Evolutionary conservation across 2,888 invertebrate species (phyloP).

Genomic region (Drosophila maculinotata): DNA sequence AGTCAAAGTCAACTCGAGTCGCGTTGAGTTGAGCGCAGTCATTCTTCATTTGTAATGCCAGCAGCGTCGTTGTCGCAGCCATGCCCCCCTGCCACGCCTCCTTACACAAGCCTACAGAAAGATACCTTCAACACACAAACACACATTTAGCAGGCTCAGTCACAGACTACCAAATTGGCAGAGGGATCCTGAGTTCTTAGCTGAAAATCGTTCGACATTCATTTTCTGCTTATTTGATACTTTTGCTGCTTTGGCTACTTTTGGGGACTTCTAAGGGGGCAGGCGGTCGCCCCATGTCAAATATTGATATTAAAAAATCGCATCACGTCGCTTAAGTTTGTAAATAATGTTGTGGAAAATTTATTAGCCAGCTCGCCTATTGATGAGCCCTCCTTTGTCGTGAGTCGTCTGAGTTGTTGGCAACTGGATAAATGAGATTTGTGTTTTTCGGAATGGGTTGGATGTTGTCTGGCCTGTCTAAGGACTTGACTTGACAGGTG

Average conservation of each 20-base stretch:
- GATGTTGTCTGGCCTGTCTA: slow-evolving; percentile 39
- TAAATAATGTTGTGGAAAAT: slow-evolving; percentile 81
- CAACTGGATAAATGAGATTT: slow-evolving; percentile 71
- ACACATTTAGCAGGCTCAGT: slow-evolving; percentile 17
- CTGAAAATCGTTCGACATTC: slow-evolving; percentile 73
- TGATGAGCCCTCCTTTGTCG: slow-evolving; percentile 35
- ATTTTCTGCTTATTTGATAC: slow-evolving; percentile 77
- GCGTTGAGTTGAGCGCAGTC: slow-evolving; percentile 46
- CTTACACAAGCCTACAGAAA: slow-evolving; percentile 26
- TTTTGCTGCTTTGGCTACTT: slow-evolving; percentile 39
- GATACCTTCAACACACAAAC: slow-evolving; percentile 15
- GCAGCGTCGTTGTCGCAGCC: slow-evolving; percentile 53
- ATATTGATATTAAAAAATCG: slow-evolving; percentile 81
- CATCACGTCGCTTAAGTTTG: slow-evolving; percentile 80
- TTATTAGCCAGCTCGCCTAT: slow-evolving; percentile 59
- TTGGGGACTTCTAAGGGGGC: background rate
- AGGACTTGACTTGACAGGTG: slow-evolving; percentile 23
- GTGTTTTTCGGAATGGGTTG: slow-evolving; percentile 16
- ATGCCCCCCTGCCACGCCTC: slow-evolving; percentile 41
- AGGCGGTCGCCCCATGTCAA: slow-evolving; percentile 44
- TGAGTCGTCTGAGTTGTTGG: slow-evolving; percentile 16
- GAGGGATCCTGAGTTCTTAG: slow-evolving; percentile 60
- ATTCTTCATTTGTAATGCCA: slow-evolving; percentile 74
- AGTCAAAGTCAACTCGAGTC: slow-evolving; percentile 60
- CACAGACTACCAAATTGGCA: slow-evolving; percentile 61